A percentile compares a stretch with the other conserved stretches of the same genome.
These are phyloP conservation scores for Polypterus bichir DNA, from an alignment of 2,113 vertebrate species.

Conservation along the genomic window DNA sequence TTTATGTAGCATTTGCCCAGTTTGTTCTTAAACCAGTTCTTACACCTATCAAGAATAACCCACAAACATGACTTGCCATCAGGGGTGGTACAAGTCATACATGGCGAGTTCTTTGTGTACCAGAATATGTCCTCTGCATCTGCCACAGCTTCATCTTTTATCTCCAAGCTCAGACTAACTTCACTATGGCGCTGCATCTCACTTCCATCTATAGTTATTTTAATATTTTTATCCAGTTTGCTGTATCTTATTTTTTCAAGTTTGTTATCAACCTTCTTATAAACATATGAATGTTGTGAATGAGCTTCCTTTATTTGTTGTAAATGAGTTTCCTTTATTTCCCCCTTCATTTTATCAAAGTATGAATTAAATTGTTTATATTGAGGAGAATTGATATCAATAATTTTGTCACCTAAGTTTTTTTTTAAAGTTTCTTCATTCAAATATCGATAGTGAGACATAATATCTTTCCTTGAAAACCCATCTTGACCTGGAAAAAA, in stretches of 20 bases:
- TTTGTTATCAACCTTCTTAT: background rate
- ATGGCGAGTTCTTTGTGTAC: slow-evolving; percentile 8
- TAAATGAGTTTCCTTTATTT: background rate
- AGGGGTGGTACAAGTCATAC: background rate
- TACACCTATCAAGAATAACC: slow-evolving; percentile 4
- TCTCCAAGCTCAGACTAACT: background rate
- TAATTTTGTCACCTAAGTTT: background rate
- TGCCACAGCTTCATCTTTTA: background rate
- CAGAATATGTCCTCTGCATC: slow-evolving; percentile 1
- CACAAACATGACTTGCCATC: background rate
- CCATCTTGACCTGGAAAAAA: too few species aligned
- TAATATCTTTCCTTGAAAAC: background rate
- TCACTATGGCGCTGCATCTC: background rate
- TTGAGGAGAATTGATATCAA: background rate
- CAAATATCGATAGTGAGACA: too few species aligned
- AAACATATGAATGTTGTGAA: background rate
- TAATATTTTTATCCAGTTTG: background rate
- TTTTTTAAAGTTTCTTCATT: background rate
- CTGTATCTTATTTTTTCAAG: background rate
- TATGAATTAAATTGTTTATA: background rate
- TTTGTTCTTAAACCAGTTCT: background rate
- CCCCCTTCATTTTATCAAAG: background rate
- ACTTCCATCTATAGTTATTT: background rate
- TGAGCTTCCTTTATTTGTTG: background rate
- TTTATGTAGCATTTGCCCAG: slow-evolving; percentile 6